phyloP scores from a whole-genome alignment of 2,888 invertebrate genomes.

The Plebejus melissa region DNA sequence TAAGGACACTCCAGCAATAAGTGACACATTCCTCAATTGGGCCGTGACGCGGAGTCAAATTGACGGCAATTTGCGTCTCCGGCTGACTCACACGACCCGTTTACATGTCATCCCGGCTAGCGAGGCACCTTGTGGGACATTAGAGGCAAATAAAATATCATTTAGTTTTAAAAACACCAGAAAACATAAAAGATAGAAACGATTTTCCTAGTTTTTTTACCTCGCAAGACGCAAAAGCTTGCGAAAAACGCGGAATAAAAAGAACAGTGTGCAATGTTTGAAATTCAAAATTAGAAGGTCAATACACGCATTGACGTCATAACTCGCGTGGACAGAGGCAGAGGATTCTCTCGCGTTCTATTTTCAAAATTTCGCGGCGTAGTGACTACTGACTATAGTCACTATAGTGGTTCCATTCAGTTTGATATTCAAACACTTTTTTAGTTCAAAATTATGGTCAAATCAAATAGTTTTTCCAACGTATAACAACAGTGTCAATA shows the following conservation, averaged over 20 bases:
- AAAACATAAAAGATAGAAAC: background rate
- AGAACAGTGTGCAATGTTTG: background rate
- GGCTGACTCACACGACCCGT: slow-evolving; percentile 57
- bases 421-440: background rate
- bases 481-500: no score
- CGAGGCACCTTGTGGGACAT: background rate
- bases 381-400: background rate
- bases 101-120: slow-evolving; percentile 1
- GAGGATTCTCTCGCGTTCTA: background rate
- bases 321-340: background rate
- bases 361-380: background rate
- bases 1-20: slow-evolving; percentile 43
- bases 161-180: background rate
- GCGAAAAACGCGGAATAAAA: background rate
- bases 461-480: no score
- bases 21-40: slow-evolving; percentile 78
- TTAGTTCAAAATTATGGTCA: no score
- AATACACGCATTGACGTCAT: background rate
- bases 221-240: background rate
- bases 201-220: background rate
- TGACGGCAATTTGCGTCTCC: slow-evolving; percentile 75
- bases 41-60: slow-evolving; percentile 65
- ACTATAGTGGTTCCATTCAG: background rate
- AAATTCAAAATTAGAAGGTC: slow-evolving; percentile 2
- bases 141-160: background rate